Evolutionary conservation across 2,113 vertebrate genomes (phyloP), one percentile per base, ranked within the genome.

Genomic region (Pelecanoides urinatrix): DNA sequence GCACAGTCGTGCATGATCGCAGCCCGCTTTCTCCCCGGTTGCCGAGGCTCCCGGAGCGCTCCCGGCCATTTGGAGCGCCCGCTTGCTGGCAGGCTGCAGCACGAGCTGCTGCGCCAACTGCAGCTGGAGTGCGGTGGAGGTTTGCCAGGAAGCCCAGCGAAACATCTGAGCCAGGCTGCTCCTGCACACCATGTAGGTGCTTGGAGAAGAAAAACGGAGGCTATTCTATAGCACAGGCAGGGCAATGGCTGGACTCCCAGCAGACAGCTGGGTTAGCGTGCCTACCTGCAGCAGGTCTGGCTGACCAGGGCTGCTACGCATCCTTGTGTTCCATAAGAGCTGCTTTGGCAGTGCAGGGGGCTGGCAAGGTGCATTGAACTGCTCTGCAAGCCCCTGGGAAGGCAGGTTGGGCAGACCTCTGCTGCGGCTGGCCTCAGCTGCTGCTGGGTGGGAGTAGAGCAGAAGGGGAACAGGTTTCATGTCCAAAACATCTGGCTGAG

Each of bases 21-120:
- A 25, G 11, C 6, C 19, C 0, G 0, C 34, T 63, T 45, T 38
- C 38, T 84, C 7, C 11, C 6, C 1, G 2, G n/a, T 20, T 66
- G 36, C 58, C 0, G 1, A 71, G 30, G 49, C 42, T 44, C 32
- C 1, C 0, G 9, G 18, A 49, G 29, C 0, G 4, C 65, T 73
- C 29, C 40, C 11, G 3, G 75, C 34, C 16, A 1, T 26, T 15
- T 16, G 79, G 47, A 16, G 56, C n/a, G 67, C 36, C 66, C 0
- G 0, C 19, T 7, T 47, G 20, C 76, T 40, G 73, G 67, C 81
- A 83, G 56, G 30, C 59, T 53, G 38, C 2, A 30, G 91, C 77
- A 85, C 5, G 1, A 29, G 23, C 62, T 45, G 77, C 67, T 29
- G 11, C 0, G 1, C 44, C 53, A 34, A 1, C 42, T 17, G 90